Evolutionary conservation across 2,797 vertebrate genomes (phyloP), one percentile per base, ranked within the genome.

Genomic region (Rhincodon typus): DNA sequence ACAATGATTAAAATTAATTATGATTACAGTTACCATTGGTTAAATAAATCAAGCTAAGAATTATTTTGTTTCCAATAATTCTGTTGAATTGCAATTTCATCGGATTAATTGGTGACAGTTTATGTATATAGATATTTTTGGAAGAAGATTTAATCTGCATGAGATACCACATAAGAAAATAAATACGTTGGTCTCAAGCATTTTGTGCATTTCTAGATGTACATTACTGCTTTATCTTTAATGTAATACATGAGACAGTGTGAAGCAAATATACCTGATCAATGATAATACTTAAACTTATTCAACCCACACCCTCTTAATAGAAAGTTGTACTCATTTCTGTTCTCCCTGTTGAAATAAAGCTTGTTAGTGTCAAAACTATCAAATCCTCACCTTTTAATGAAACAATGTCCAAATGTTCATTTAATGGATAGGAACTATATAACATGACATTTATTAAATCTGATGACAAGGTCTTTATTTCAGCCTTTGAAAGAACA

Each of bases 401-500:
- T 17, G 46, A 70, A 74, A 74, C 27, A 34, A 72, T 13, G 50
- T 21, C 17, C 93, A 70, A 66, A 77, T 74, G 70, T 57, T 95
- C 74, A 95, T 77, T 95, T 53, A 77, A 53, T 95, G 70, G 69
- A 74, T 46, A 53, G 74, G 70, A 15, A 34, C 30, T 50, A 74
- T 95, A 77, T 23, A 53, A 74, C 13, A 17, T 13, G 17, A 95
- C 46, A 74, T 96, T 96, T 96, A 13, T 96, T 96, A 96, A 96
- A 96, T 96, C 96, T 96, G 97, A 93, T 97, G 27, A 97, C 96
- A 96, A 97, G 97, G 97, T 97, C 97, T 96, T 96, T 97, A 97
- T 97, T 97, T 97, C 97, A 97, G 97, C 96, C 97, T 96, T 97
- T 97, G 97, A 97, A 97, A 97, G 96, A 96, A 97, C 97, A 97